Percentiles rank a stretch among this genome's conserved stretches.
Conservation (phyloP, 2,797 vertebrate genomes). For the Xiphorhynchus erythropygius region DNA sequence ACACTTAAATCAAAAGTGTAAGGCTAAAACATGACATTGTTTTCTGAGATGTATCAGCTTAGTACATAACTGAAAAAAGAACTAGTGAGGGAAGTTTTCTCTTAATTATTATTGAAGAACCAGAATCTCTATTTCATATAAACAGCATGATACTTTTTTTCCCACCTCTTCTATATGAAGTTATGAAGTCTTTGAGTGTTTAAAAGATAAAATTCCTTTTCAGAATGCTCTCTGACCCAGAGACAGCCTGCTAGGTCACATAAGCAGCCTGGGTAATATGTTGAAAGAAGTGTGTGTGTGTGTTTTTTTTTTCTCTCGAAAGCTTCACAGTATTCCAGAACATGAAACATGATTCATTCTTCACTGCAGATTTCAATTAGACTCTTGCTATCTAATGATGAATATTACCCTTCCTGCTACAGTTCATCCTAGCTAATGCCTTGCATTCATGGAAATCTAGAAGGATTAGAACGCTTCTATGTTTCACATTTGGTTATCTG, state of each 20-base stretch:
- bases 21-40: not conserved
- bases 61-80: not conserved
- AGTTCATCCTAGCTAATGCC: not conserved
- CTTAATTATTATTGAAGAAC: not conserved
- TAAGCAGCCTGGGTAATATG: not conserved
- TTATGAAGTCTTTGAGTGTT: not conserved
- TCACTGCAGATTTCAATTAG: constrained; percentile 1
- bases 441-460: not conserved
- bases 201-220: not conserved
- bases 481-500: not conserved
- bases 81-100: not conserved
- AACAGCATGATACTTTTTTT: not conserved
- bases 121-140: not conserved
- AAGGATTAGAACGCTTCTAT: not conserved
- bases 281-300: not conserved
- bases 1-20: not conserved
- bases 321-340: not conserved
- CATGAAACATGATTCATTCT: not conserved
- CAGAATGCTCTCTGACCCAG: not conserved
- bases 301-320: not conserved
- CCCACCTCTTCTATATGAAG: not conserved
- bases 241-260: not conserved
- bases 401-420: not conserved
- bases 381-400: not conserved
- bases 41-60: not conserved